These are phyloP conservation scores for Ophonus ardosiacus DNA, from an alignment of 2,888 invertebrate genomes.

Conservation along the genomic window DNA sequence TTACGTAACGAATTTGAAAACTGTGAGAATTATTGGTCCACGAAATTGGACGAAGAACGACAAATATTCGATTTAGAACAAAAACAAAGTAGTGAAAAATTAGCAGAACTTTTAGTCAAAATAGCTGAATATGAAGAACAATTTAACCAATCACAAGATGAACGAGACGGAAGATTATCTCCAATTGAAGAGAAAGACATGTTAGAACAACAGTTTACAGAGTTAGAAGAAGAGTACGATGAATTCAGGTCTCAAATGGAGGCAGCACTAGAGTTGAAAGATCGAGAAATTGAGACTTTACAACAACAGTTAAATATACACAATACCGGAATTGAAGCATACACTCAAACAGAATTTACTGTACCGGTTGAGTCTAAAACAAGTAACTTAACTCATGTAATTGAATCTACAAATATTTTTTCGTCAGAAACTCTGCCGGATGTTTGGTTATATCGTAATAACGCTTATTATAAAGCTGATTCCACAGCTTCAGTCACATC, in stretches of 20 bases:
- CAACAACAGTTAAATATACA: constrained; percentile 77
- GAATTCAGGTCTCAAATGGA: constrained; percentile 78
- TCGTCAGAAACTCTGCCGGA: constrained; percentile 72
- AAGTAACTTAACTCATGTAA: constrained; percentile 71
- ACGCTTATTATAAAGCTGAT: constrained; percentile 47
- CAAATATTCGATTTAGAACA: constrained; percentile 86
- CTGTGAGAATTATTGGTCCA: constrained; percentile 92
- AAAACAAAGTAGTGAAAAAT: constrained; percentile 85
- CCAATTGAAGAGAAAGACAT: constrained; percentile 87
- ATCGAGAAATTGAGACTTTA: constrained; percentile 78
- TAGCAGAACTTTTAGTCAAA: constrained; percentile 84
- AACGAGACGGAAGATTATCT: constrained; percentile 79
- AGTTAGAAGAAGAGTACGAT: constrained; percentile 84
- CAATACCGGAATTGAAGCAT: constrained; percentile 68
- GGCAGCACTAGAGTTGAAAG: constrained; percentile 78
- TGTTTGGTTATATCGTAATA: constrained; percentile 65
- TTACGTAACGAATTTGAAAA: constrained; percentile 88
- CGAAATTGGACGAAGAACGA: constrained; percentile 88
- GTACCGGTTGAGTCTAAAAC: constrained; percentile 40
- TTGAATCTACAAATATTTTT: constrained; percentile 72
- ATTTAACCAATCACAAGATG: constrained; percentile 77
- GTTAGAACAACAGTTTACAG: constrained; percentile 84
- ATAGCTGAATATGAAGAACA: constrained; percentile 90
- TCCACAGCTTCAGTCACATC: constrained; percentile 59
- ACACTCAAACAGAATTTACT: constrained; percentile 63